Percentiles rank a stretch among this genome's conserved stretches.
Evolutionary conservation across 2,113 vertebrate species (phyloP).

Genomic region (Bubalus kerabau): DNA sequence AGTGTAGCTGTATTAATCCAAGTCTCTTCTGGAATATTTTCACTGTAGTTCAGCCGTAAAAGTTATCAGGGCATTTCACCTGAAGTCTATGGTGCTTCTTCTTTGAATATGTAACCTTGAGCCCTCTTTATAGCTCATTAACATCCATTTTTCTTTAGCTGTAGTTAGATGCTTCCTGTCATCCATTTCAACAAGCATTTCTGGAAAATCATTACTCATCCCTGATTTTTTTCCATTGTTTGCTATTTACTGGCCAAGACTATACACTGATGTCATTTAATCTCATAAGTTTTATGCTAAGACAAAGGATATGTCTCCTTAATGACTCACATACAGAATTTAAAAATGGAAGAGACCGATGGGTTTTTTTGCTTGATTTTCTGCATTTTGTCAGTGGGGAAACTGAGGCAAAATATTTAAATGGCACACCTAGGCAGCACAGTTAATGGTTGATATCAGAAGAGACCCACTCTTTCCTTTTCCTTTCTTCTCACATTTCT

Average conservation of each 20-base stretch:
- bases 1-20: background rate
- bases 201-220: constrained; percentile 28
- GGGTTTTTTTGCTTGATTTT: background rate
- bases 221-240: background rate
- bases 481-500: constrained; percentile 1
- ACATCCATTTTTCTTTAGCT: background rate
- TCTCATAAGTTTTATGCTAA: background rate
- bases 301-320: background rate
- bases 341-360: background rate
- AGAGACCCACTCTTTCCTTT: background rate
- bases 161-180: background rate
- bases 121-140: background rate
- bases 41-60: background rate
- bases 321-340: background rate
- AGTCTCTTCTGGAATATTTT: background rate
- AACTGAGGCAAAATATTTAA: background rate
- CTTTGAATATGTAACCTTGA: background rate
- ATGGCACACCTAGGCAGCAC: background rate
- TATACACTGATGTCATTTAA: background rate
- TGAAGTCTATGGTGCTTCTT: background rate
- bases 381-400: background rate
- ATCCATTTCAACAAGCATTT: background rate
- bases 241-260: background rate
- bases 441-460: background rate
- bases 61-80: background rate